Evolutionary conservation across 2,113 vertebrate species (phyloP).

Genomic region (Ellobius talpinus): DNA sequence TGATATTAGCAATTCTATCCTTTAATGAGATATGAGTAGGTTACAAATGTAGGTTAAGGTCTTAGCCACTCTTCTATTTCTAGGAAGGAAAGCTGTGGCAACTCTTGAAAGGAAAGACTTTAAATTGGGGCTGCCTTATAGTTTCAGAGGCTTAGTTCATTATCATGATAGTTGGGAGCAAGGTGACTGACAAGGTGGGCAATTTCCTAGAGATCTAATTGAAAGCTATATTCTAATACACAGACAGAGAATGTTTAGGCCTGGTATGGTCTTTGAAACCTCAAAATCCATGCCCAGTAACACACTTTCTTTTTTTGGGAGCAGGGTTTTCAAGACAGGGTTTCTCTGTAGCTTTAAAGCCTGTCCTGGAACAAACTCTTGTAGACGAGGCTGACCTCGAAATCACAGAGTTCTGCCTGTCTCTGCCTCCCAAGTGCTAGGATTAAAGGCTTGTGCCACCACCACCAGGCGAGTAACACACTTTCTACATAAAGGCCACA

Average conservation of each 20-base stretch:
- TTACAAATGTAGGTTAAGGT: background rate
- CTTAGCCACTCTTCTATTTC: background rate
- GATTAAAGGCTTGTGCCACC: too few species aligned
- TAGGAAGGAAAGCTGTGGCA: background rate
- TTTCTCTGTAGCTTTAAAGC: too few species aligned
- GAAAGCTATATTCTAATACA: background rate
- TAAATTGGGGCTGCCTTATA: too few species aligned
- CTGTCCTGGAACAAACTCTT: too few species aligned
- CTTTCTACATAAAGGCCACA: background rate
- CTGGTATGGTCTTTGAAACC: background rate
- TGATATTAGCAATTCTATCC: background rate
- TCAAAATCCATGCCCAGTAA: background rate
- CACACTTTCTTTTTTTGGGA: background rate
- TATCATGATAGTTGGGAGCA: background rate
- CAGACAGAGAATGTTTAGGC: too few species aligned
- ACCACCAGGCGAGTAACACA: too few species aligned
- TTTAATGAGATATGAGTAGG: background rate
- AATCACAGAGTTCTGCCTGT: too few species aligned
- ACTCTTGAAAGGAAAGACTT: background rate
- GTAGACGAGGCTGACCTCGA: too few species aligned
- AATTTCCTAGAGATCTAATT: background rate
- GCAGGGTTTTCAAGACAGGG: too few species aligned
- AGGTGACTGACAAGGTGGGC: background rate
- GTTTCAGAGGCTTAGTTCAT: background rate
- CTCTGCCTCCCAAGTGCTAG: too few species aligned